Evolutionary conservation across 1,140 invertebrate genomes (phyloP).

Genomic region (Harpegnathos saltator): DNA sequence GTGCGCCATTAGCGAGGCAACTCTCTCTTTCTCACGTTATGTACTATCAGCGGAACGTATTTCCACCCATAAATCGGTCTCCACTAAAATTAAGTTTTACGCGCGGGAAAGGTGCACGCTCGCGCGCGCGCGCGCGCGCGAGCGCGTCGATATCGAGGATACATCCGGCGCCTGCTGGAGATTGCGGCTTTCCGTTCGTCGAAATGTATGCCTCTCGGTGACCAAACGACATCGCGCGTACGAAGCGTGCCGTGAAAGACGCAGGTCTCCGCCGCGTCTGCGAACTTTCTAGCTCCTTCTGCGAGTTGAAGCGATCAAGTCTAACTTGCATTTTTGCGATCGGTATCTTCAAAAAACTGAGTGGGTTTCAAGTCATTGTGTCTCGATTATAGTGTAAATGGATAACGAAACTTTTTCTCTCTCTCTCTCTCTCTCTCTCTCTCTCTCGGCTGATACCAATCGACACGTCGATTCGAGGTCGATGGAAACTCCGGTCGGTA

Average conservation of each 20-base stretch:
- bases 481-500: too few species aligned
- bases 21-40: slow-evolving; percentile 69
- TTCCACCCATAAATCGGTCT: slow-evolving; percentile 51
- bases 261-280: not conserved
- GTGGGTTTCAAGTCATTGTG: not conserved
- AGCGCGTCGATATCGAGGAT: not conserved
- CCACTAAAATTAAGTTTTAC: slow-evolving; percentile 62
- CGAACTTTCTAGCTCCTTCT: not conserved
- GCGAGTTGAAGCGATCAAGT: not conserved
- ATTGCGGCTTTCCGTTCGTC: slow-evolving; percentile 27
- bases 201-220: not conserved
- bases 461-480: too few species aligned
- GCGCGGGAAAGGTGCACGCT: slow-evolving; percentile 22
- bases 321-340: not conserved
- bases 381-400: too few species aligned
- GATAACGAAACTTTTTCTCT: not conserved
- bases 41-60: slow-evolving; percentile 19
- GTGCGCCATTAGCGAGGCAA: slow-evolving; percentile 38
- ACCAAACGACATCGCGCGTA: not conserved
- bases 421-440: too few species aligned
- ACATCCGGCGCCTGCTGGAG: slow-evolving; percentile 4
- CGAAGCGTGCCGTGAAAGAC: not conserved
- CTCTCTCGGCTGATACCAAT: too few species aligned
- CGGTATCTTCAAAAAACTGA: not conserved
- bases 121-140: too few species aligned